phyloP scores from a whole-genome alignment of 2,113 vertebrate genomes.

The Galbula dea region DNA sequence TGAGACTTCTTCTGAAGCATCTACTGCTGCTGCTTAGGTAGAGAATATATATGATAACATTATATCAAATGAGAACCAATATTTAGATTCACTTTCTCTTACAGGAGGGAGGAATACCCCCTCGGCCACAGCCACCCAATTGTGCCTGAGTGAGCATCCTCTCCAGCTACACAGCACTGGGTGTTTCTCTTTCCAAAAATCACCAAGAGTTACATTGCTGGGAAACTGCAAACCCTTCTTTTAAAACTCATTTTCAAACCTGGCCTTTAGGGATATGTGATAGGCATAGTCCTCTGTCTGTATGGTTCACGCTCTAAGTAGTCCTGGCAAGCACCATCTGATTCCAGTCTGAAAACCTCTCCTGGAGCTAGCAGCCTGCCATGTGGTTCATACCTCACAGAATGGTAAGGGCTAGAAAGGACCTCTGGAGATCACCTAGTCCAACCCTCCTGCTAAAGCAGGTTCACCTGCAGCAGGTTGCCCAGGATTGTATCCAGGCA shows the following conservation, averaged over 20 bases:
- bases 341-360: not conserved
- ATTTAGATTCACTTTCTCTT: not conserved
- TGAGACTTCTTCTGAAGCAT: not conserved
- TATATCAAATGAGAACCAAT: no score
- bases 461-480: no score
- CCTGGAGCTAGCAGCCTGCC: rapidly evolving
- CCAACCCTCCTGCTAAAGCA: no score
- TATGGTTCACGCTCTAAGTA: not conserved
- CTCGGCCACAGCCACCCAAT: not conserved
- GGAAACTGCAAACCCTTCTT: not conserved
- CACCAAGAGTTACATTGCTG: not conserved
- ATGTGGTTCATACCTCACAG: not conserved
- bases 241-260: not conserved
- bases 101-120: not conserved
- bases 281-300: no score
- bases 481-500: no score
- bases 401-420: no score
- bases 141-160: not conserved
- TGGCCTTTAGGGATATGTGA: not conserved
- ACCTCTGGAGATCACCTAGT: no score
- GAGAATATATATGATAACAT: not conserved
- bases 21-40: not conserved
- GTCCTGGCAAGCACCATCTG: not conserved
- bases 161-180: not conserved
- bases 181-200: not conserved